Base-by-base conservation (phyloP, 1,140 invertebrate genomes). In the Drosophila guanche region DNA sequence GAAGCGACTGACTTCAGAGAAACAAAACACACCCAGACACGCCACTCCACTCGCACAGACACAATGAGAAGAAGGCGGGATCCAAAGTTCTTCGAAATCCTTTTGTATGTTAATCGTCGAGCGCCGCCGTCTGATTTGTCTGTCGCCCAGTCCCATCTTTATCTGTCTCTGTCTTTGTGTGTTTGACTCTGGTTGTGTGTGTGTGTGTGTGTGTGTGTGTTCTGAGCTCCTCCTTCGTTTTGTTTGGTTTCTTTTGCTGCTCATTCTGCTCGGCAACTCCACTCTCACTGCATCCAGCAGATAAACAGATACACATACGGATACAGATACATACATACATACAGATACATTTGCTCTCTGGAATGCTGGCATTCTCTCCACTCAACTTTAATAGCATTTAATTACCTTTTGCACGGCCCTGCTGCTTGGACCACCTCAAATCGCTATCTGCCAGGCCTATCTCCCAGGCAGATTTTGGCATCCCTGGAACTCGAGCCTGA, bases 51-150 rank as follows among this genome's bases (percentile, higher is more conserved):
- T 45, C 69, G 58, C 48, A 62, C 43, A 66, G 43, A 53, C 7
- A 42, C 42, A 63, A 23, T 33, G 27, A 46, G 25, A 54, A 86
- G 80, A 77, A 86, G 81, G 81, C 81, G 81, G 65, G 83, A 78
- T 86, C 83, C 83, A 86, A 86, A 88, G 66, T 60, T 60, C 66
- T 62, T 54, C 43, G 55, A 88, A 75, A 86, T 86, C 83, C 83
- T 86, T 86, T 86, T 86, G 83, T 86, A 86, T 86, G 83, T 86
- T 86, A 86, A 86, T 86, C 83, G 83, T 48, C 33, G 54, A 51
- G 54, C 41, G 61, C 73, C 59, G 65, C 70, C 65, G 60, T 55
- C 55, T 69, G 46, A 48, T 20, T 63, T 66, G 58, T 71, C 53
- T 60, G 46, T 65, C 65, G 60, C 45, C 66, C 43, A 62, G 76